These are phyloP conservation scores for Myrmecophaga tridactyla DNA, from an alignment of 2,113 vertebrate species.

Conservation along the genomic window DNA sequence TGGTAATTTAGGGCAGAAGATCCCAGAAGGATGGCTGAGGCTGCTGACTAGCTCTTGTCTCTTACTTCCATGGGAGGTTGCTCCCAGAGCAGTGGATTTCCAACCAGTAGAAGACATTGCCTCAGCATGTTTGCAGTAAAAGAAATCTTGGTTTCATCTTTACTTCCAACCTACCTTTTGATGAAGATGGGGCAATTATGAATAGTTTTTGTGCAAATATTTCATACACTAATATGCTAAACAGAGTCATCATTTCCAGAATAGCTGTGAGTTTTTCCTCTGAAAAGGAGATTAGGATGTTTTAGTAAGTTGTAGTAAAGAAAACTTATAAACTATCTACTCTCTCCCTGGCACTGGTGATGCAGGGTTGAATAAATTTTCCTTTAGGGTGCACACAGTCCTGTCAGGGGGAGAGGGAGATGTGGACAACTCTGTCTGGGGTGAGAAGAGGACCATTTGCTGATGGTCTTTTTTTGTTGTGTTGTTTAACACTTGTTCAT, in stretches of 20 bases:
- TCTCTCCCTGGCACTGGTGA: rapidly evolving
- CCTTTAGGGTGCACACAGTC: not conserved
- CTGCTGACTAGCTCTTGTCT: not conserved
- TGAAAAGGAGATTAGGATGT: rapidly evolving
- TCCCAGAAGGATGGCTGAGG: too few species aligned
- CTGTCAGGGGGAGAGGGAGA: rapidly evolving
- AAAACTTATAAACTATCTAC: not conserved
- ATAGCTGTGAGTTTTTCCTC: not conserved
- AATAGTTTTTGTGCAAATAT: too few species aligned
- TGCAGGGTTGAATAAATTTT: rapidly evolving
- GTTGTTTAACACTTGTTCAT: not conserved
- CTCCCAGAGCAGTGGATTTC: rapidly evolving
- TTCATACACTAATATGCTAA: rapidly evolving
- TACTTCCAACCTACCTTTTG: not conserved
- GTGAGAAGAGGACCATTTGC: not conserved
- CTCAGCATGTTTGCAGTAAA: rapidly evolving
- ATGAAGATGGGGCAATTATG: rapidly evolving
- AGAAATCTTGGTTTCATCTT: not conserved
- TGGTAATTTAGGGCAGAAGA: rapidly evolving
- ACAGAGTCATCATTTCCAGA: not conserved
- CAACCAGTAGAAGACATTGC: rapidly evolving
- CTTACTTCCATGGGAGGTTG: rapidly evolving
- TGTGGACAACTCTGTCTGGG: rapidly evolving
- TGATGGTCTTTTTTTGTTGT: not conserved
- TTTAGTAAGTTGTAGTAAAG: not conserved